Evolutionary conservation across 2,797 vertebrate genomes (phyloP), one percentile per base, ranked within the genome.

Genomic region (Alectoris magna): DNA sequence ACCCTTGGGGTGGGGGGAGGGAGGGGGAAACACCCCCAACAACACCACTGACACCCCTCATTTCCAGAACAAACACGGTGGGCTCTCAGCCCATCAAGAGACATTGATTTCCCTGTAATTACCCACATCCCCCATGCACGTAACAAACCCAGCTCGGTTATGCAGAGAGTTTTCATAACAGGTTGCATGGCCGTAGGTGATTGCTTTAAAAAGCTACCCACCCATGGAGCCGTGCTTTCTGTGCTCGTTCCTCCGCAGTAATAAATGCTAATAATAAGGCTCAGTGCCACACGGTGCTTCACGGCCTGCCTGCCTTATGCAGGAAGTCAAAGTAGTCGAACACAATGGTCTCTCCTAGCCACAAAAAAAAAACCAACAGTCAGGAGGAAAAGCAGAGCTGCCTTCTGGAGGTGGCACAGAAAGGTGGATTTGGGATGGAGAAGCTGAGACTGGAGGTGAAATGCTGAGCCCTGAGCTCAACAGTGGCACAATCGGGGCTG

Each of bases 121-220:
- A 41, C 70, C 85, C 93, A 15, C 71, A 2, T 38, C 46, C 68
- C n/a, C 46, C 11, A 0, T 23, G 73, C 48, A 43, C 41, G 1
- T 26, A 82, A 87, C 80, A 70, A 82, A 93, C 60, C 73, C 84
- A 12, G 55, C 58, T 41, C 64, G 89, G 75, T 68, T 77, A 1
- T 22, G 72, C 84, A 78, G 88, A 66, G 89, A 14, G 60, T 91
- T 91, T 91, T 82, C 87, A 26, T 73, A 94, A 88, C 90, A 91
- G 94, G 90, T 93, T 94, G 93, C 64, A 22, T 3, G 92, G 92
- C 90, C 9, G 64, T 75, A 93, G 94, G 92, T 94, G 95, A 93
- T 68, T 39, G 87, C 93, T 93, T 87, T 95, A 83, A 84, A 95
- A 94, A 96, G 93, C 92, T 92, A 62, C 87, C 78, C 91, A 38